phyloP scores from a whole-genome alignment of 2,888 invertebrate species.

The Acheta domesticus region DNA sequence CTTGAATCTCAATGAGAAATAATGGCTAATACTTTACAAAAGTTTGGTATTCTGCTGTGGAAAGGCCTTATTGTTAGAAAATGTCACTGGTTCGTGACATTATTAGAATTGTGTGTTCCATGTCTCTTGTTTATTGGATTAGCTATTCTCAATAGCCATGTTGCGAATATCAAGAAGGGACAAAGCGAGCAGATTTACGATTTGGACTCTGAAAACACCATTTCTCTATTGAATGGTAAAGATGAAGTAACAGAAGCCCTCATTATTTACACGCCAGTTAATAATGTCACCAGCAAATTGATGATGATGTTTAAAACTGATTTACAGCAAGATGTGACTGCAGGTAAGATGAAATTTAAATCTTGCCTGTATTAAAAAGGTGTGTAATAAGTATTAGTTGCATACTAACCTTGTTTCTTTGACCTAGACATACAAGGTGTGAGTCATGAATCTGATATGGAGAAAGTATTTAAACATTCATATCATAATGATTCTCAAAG shows the following conservation, averaged over 20 bases:
- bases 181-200: too few relatives aligned
- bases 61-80: conserved; percentile 31
- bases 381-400: background rate
- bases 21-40: background rate
- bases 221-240: background rate
- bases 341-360: conserved; percentile 34
- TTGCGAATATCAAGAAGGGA: background rate
- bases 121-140: conserved; percentile 28
- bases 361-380: conserved; percentile 29
- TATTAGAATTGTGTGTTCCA: conserved; percentile 31
- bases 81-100: conserved; percentile 32
- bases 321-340: background rate
- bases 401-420: background rate
- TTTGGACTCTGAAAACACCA: too few relatives aligned
- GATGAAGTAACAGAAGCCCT: background rate
- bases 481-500: background rate
- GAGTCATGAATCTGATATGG: background rate
- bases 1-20: too few relatives aligned
- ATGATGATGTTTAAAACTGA: conserved; percentile 11
- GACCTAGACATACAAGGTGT: background rate
- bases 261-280: conserved; percentile 23
- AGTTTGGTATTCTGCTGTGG: conserved; percentile 31
- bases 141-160: conserved; percentile 19
- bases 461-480: background rate
- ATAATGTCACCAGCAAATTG: conserved; percentile 23